phyloP scores from a whole-genome alignment of 2,888 invertebrate species.

The Plagodis dolabraria region DNA sequence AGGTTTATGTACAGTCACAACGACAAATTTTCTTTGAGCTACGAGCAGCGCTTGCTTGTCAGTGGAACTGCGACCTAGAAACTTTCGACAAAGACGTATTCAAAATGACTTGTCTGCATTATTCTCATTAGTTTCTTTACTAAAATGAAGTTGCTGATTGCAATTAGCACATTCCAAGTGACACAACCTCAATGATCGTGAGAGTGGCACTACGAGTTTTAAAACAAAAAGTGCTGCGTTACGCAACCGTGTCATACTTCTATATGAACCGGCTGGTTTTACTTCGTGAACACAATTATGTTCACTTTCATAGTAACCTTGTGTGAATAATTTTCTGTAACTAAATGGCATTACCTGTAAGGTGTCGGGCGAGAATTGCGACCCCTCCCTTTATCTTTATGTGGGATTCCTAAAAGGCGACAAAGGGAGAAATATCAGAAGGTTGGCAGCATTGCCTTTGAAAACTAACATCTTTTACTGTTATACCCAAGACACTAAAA shows the following conservation, averaged over 20 bases:
- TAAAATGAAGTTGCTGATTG: constrained; percentile 43
- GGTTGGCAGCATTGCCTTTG: too few species aligned
- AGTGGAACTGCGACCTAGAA: constrained; percentile 8
- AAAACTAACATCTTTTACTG: too few species aligned
- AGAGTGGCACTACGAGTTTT: constrained; percentile 42
- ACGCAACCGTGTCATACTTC: constrained; percentile 36
- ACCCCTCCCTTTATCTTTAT: too few species aligned
- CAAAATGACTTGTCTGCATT: constrained; percentile 30
- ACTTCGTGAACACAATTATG: constrained; percentile 3
- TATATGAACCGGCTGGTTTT: constrained; percentile 9
- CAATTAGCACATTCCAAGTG: constrained; percentile 53
- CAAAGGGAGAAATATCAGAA: too few species aligned
- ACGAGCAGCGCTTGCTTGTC: too few species aligned
- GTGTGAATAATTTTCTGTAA: too few species aligned
- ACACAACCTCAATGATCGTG: constrained; percentile 62
- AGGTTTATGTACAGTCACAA: too few species aligned
- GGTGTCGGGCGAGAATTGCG: too few species aligned
- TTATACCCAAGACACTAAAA: too few species aligned
- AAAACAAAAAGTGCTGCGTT: constrained; percentile 34
- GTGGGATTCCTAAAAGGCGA: too few species aligned
- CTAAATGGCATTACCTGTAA: too few species aligned
- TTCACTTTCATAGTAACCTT: constrained; percentile 8
- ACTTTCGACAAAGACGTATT: constrained; percentile 10
- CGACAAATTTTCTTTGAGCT: too few species aligned
- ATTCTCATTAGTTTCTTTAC: constrained; percentile 39